A percentile compares a stretch with the other conserved stretches of the same genome.
Conservation (phyloP, 2,888 invertebrate genomes). For the Drosophila cyrtoloma region DNA sequence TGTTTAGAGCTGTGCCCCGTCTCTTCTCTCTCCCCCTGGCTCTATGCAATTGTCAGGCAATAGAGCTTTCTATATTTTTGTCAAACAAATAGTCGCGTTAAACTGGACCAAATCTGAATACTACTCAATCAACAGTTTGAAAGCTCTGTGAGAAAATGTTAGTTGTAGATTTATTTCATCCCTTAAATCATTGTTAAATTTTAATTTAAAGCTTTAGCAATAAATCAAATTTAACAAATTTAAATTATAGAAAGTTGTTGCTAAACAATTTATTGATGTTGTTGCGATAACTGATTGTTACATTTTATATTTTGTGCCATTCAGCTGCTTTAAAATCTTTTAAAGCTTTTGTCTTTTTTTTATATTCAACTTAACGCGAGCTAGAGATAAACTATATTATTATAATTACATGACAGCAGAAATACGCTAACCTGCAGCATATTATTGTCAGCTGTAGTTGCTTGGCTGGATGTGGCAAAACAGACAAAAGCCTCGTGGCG, state of each 20-base stretch:
- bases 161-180: not conserved
- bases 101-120: slow-evolving; percentile 14
- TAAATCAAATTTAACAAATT: not conserved
- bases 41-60: slow-evolving; percentile 13
- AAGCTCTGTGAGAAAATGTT: not conserved
- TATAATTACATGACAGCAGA: not conserved
- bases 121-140: slow-evolving; percentile 26
- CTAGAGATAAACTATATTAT: not conserved
- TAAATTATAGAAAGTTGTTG: not conserved
- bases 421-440: slow-evolving; percentile 10
- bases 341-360: not conserved
- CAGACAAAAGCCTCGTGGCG: slow-evolving; percentile 65
- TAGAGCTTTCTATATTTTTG: slow-evolving; percentile 30
- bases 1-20: slow-evolving; percentile 13
- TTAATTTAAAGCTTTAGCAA: not conserved
- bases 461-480: slow-evolving; percentile 33
- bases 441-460: slow-evolving; percentile 35
- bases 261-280: too few relatives aligned
- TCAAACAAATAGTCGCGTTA: slow-evolving; percentile 11
- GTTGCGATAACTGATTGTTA: not conserved
- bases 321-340: not conserved
- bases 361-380: not conserved
- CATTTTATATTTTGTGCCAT: not conserved
- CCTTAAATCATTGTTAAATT: not conserved
- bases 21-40: not conserved